phyloP scores from a whole-genome alignment of 92 coral and sea anemone species.

The Porites divaricata region DNA sequence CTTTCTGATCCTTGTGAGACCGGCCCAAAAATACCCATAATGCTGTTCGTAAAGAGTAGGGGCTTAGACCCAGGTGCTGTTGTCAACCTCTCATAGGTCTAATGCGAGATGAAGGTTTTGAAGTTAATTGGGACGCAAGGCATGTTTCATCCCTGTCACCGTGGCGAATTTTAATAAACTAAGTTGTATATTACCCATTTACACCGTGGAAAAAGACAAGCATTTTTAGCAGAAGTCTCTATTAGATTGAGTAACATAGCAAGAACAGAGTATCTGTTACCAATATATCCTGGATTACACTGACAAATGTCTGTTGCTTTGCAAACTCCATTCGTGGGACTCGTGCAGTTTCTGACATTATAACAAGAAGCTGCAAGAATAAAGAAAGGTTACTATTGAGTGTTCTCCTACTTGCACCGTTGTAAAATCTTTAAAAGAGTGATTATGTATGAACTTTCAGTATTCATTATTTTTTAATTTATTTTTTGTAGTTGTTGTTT shows the following conservation, averaged over 20 bases:
- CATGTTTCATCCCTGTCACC: background rate
- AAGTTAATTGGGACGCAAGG: slow-evolving; percentile 5
- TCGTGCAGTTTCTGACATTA: slow-evolving; percentile 62
- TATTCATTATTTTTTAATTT: slow-evolving; percentile 4
- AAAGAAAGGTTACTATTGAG: background rate
- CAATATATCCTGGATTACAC: slow-evolving; percentile 61
- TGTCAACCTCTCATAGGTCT: background rate
- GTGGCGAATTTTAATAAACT: background rate
- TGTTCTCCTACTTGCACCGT: background rate
- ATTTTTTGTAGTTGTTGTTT: slow-evolving; percentile 7
- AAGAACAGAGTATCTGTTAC: slow-evolving; percentile 14
- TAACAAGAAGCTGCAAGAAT: slow-evolving; percentile 45
- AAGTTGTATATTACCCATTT: background rate
- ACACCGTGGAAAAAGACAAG: background rate
- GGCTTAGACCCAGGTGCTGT: background rate
- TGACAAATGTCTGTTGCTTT: slow-evolving; percentile 58
- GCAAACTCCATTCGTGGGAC: slow-evolving; percentile 54
- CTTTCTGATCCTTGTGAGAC: slow-evolving; percentile 5
- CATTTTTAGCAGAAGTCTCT: background rate
- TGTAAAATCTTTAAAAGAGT: slow-evolving; percentile 3
- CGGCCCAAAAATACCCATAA: background rate
- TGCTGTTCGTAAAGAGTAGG: slow-evolving; percentile 11
- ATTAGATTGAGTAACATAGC: background rate
- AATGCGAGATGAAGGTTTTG: background rate
- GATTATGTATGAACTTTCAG: slow-evolving; percentile 4